Percentiles rank a stretch among this genome's conserved stretches.
phyloP scores from a whole-genome alignment of 53 echinoderm and acorn worm genomes.

The Arbacia lixula region DNA sequence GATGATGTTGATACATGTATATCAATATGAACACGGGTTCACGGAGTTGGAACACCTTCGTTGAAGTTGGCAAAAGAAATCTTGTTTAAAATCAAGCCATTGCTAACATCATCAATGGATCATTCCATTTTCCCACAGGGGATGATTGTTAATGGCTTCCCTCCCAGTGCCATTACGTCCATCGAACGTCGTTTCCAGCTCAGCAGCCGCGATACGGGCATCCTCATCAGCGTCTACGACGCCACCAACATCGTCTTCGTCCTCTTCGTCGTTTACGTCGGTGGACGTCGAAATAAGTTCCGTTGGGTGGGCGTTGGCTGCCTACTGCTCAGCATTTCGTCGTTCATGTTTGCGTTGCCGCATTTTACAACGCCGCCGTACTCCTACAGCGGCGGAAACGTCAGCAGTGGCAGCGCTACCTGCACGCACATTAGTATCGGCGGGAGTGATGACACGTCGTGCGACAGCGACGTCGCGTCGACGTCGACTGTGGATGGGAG shows the following conservation, averaged over 20 bases:
- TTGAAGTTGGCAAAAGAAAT: too few species aligned
- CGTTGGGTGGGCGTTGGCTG: conserved; percentile 71
- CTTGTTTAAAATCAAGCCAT: too few species aligned
- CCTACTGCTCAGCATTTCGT: conserved; percentile 62
- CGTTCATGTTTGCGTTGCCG: conserved; percentile 70
- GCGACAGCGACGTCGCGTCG: conserved; percentile 1
- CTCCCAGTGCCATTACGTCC: conserved; percentile 65
- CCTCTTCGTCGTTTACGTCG: conserved; percentile 81
- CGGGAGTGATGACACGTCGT: neutral
- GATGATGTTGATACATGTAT: too few species aligned
- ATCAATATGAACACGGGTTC: too few species aligned
- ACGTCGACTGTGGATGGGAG: neutral
- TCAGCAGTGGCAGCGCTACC: neutral
- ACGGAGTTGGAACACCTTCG: too few species aligned
- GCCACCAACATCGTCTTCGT: conserved; percentile 69
- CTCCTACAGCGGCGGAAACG: conserved; percentile 24
- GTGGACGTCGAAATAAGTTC: conserved; percentile 79
- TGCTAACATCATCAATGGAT: too few species aligned
- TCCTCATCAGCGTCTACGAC: conserved; percentile 76
- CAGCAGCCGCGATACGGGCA: conserved; percentile 69
- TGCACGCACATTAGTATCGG: neutral
- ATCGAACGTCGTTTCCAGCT: conserved; percentile 86
- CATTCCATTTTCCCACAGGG: too few species aligned
- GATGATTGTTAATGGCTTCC: conserved; percentile 77
- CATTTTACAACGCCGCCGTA: conserved; percentile 76